Base-by-base conservation (phyloP, 92 coral and sea anemone species). In the Palythoa grandis region DNA sequence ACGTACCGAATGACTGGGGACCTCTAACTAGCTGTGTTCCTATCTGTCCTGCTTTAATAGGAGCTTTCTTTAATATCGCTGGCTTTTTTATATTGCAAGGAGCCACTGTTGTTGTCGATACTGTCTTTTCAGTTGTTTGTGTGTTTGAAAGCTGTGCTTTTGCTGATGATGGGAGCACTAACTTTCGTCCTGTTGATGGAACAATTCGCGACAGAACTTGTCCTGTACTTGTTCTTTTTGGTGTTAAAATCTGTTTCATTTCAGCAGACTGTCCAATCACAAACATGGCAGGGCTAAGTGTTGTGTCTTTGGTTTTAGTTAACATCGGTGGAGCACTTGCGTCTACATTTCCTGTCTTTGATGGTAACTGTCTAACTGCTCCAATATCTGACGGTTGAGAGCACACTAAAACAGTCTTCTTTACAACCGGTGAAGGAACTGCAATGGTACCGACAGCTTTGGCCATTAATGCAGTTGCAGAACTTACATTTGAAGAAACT, bases 231-330 rank as follows among this genome's bases (percentile, higher is more conserved):
- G 83, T 38, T 60, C 60, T 65, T 66, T 74, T 52, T 66, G 85
- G 63, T 66, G 74, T 48, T 66, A 66, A 67, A 80, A 67, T 20
- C 29, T 80, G 43, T 53, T 80, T 80, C 39, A 80, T 38, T 1
- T 60, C 85, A 65, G 74, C 11, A 39, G 85, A 80, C 38, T 80
- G 43, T 50, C 40, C 57, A 8, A 53, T 19, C 66, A 60, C 74
- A 66, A 65, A 80, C 73, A 66, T 80, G 38, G 72, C 60, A 40
- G 85, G 85, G 35, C n/a, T 80, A 47, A 80, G 75, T 80, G 85
- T 9, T 65, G 70, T 80, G 63, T 70, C 74, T 43, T 66, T 24
- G 29, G 85, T n/a, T 63, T 63, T 16, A 6, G 60, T 5, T 24
- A 54, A 80, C 40, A 40, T 13, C 9, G 85, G 24, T 16, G 35